These are phyloP conservation scores for Rhopalosiphum nymphaeae DNA, from an alignment of 2,888 invertebrate genomes.

Conservation along the genomic window DNA sequence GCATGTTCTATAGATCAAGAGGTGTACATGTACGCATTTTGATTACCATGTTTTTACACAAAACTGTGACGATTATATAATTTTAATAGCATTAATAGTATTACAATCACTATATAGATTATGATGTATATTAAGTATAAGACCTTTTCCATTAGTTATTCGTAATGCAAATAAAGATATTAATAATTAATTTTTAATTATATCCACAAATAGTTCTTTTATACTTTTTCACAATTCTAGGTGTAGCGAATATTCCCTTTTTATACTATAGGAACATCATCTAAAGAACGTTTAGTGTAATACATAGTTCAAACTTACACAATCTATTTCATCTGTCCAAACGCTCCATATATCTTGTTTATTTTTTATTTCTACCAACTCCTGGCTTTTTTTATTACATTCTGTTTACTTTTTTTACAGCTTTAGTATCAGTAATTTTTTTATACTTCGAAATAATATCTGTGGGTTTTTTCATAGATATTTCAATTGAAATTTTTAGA, in stretches of 20 bases:
- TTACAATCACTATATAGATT: background rate
- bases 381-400: background rate
- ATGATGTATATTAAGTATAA: background rate
- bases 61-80: conserved; percentile 15
- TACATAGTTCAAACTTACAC: background rate
- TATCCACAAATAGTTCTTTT: background rate
- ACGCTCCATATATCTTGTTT: background rate
- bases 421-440: conserved; percentile 17
- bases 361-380: background rate
- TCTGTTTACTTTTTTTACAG: conserved; percentile 8
- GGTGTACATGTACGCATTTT: background rate
- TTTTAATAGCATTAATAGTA: background rate
- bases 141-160: background rate
- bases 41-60: conserved; percentile 25
- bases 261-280: background rate
- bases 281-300: background rate
- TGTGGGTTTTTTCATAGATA: background rate
- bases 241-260: background rate
- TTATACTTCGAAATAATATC: background rate
- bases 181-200: background rate
- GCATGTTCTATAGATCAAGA: conserved; percentile 20
- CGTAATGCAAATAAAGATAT: background rate
- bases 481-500: background rate
- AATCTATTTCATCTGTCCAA: conserved; percentile 24
- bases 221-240: background rate